These are phyloP conservation scores for Cheilosia variabilis DNA, from an alignment of 2,888 invertebrate genomes.

Conservation along the genomic window DNA sequence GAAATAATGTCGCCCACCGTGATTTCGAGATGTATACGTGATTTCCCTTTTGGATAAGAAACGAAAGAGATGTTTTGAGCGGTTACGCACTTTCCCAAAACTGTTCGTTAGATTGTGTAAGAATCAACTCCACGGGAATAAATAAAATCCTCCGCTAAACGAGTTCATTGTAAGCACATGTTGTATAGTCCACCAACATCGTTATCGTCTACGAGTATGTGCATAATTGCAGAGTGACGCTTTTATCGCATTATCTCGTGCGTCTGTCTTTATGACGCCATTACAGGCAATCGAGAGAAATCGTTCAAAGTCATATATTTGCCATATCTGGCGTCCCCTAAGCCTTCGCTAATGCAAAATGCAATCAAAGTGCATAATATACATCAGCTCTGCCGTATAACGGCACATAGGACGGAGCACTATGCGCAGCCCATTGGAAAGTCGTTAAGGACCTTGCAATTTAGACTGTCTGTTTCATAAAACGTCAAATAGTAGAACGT, in stretches of 20 bases:
- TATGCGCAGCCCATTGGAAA: slow-evolving; percentile 46
- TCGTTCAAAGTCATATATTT: not conserved
- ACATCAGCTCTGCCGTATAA: slow-evolving; percentile 34
- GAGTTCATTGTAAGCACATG: too few relatives aligned
- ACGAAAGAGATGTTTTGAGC: too few relatives aligned
- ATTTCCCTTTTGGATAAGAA: too few relatives aligned
- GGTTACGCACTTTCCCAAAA: too few relatives aligned
- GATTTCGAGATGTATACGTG: too few relatives aligned
- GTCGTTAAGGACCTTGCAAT: slow-evolving; percentile 65
- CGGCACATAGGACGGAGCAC: slow-evolving; percentile 11
- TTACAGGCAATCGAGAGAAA: not conserved
- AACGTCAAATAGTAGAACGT: slow-evolving; percentile 58
- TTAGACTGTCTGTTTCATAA: slow-evolving; percentile 56
- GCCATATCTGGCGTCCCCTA: slow-evolving; percentile 12
- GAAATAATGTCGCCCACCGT: too few relatives aligned
- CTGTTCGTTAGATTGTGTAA: too few relatives aligned
- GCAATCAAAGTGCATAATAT: slow-evolving; percentile 20
- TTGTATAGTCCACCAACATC: too few relatives aligned
- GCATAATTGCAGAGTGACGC: too few relatives aligned
- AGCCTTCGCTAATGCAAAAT: slow-evolving; percentile 47
- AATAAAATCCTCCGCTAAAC: too few relatives aligned
- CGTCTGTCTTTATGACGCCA: slow-evolving; percentile 18
- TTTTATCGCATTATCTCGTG: not conserved
- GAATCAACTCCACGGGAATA: too few relatives aligned
- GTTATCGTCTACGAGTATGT: too few relatives aligned